Evolutionary conservation across 2,888 invertebrate genomes (phyloP), one percentile per base, ranked within the genome.

Genomic region (Aphelenchoides bicaudatus): DNA sequence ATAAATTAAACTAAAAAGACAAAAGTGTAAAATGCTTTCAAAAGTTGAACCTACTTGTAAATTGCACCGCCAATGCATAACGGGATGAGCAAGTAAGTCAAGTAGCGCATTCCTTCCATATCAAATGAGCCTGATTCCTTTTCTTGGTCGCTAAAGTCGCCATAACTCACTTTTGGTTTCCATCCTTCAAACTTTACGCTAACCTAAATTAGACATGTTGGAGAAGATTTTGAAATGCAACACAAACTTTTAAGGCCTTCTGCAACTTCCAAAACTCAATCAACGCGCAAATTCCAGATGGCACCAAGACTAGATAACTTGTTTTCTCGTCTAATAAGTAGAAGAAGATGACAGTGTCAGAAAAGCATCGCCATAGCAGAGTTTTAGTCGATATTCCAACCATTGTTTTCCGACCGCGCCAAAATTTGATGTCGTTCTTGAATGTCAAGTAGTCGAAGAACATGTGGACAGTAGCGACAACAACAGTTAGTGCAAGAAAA

Each of bases 391-490:
- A 94, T 19, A 98, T 82, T 0, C 96, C 84, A 38, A 88, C 90
- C 82, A 94, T 87, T 0, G 88, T 88, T 29, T 86, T 86, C 76
- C 89, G 87, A 21, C 86, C 85, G 58, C 87, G 86, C 96, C 98
- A 98, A 80, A 94, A 98, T 56, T 69, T 68, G 0, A 98, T 89
- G 76, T 98, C 96, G 80, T 93, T 94, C 84, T 96, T 98, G 80
- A 98, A 93, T 0, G 96, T 91, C 54, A 98, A 83, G 79, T 96
- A 91, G 80, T 98, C 96, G 78, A 98, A 91, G 38, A 96, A 82
- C 62, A 94, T 91, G 85, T 96, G 96, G 76, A 90, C 84, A 68
- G 91, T 88, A 34, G 91, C 89, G 67, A 96, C 88, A 72, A 89
- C 84, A 68, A 96, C 86, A 1, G 96, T 96, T 55, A 89, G 86